Percentiles rank a stretch among this genome's conserved stretches.
Evolutionary conservation across 2,888 invertebrate species (phyloP).

Genomic region (Synergus gifuensis): DNA sequence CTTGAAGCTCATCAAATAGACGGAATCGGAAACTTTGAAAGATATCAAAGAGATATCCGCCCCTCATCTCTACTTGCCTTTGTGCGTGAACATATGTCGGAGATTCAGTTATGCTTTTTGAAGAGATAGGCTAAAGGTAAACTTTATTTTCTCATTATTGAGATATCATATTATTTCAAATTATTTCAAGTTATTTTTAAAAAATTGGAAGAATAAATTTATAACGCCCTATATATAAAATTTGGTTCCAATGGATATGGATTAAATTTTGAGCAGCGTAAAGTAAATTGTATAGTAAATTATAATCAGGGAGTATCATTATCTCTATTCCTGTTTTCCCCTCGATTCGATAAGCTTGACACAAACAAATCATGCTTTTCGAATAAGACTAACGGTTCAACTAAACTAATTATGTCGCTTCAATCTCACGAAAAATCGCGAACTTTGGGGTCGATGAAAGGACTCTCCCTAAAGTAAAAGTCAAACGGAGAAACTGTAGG

Average conservation of each 20-base stretch:
- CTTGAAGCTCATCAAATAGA: neutral
- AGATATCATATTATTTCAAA: too few species aligned
- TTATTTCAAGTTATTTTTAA: too few species aligned
- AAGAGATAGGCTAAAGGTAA: too few species aligned
- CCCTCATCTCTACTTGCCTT: neutral
- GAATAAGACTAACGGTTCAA: neutral
- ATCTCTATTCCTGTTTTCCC: neutral
- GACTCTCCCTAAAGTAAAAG: neutral
- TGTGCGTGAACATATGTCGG: too few species aligned
- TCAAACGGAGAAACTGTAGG: conserved; percentile 45
- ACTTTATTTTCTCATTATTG: too few species aligned
- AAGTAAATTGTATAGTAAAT: too few species aligned
- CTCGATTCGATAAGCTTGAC: neutral
- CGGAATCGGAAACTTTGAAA: neutral
- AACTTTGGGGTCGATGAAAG: neutral
- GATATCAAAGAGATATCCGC: neutral
- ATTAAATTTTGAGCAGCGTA: too few species aligned
- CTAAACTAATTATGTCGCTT: neutral
- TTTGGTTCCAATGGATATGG: too few species aligned
- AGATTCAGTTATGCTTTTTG: too few species aligned
- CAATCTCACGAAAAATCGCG: neutral
- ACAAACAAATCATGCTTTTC: neutral
- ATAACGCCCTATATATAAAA: too few species aligned
- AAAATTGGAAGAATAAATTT: too few species aligned
- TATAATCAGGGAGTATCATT: neutral